Percentiles rank a stretch among this genome's conserved stretches.
Conservation (phyloP, 92 coral and sea anemone species). For the Epizoanthus fatuus region DNA sequence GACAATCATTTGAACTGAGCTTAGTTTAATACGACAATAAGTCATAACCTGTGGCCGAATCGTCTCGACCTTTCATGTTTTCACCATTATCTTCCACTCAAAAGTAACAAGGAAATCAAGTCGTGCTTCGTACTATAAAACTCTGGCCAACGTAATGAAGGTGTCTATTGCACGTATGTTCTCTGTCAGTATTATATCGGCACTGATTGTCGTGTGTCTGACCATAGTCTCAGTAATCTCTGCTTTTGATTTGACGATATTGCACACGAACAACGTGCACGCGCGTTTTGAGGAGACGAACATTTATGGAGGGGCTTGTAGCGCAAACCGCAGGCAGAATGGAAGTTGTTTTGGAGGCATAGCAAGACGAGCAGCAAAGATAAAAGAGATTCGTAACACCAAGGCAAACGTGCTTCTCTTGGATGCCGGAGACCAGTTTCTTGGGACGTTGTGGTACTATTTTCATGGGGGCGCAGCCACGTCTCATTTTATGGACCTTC, state of each 20-base stretch:
- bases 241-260: background rate
- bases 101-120: background rate
- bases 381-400: slow-evolving; percentile 5
- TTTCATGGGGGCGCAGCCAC: slow-evolving; percentile 11
- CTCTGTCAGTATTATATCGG: background rate
- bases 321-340: background rate
- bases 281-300: slow-evolving; percentile 16
- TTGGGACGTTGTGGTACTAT: slow-evolving; percentile 17
- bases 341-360: slow-evolving; percentile 10
- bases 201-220: background rate
- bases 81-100: background rate
- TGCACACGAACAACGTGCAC: background rate
- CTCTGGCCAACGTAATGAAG: too few species aligned
- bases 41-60: background rate
- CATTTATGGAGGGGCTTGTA: slow-evolving; percentile 6
- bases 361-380: slow-evolving; percentile 14
- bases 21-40: background rate
- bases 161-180: background rate
- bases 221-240: background rate
- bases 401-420: slow-evolving; percentile 4
- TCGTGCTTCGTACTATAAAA: background rate
- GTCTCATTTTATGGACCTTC: slow-evolving; percentile 13
- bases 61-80: background rate
- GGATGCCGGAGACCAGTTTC: slow-evolving; percentile 3
- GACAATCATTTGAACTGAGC: background rate